Percentiles rank a stretch among this genome's conserved stretches.
These are phyloP conservation scores for Haemorhous mexicanus DNA, from an alignment of 2,113 vertebrate genomes.

Conservation along the genomic window DNA sequence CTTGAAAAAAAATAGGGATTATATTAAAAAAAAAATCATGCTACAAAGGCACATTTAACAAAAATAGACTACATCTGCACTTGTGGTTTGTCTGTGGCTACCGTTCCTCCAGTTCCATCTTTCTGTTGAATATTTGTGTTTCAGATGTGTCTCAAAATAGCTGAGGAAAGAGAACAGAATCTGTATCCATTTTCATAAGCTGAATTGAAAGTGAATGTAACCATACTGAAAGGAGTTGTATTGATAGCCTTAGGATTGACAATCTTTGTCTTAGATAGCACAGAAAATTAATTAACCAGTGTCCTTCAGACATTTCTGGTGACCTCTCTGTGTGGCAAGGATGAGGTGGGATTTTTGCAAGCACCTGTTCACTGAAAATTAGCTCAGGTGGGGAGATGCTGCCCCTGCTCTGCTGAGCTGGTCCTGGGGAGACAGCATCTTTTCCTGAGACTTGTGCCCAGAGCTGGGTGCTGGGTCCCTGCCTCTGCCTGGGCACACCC, in stretches of 20 bases:
- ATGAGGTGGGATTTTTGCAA: neutral
- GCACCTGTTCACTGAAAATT: neutral
- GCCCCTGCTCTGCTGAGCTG: fast-evolving
- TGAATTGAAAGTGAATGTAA: neutral
- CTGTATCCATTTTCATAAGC: neutral
- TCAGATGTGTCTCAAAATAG: neutral
- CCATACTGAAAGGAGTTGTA: neutral
- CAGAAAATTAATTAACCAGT: neutral
- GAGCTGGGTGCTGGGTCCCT: fast-evolving
- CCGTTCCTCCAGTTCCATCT: neutral
- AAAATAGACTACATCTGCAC: slow-evolving; percentile 6
- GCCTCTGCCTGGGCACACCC: neutral
- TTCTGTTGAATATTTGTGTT: slow-evolving; percentile 7
- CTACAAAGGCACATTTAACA: neutral
- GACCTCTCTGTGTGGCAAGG: neutral
- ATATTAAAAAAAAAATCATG: neutral
- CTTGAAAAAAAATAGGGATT: neutral
- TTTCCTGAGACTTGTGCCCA: fast-evolving
- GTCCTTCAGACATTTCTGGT: neutral
- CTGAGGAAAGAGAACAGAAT: neutral
- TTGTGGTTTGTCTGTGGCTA: slow-evolving; percentile 47
- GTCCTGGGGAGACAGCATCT: neutral
- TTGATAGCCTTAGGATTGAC: neutral
- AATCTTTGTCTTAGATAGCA: neutral
- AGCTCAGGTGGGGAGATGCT: neutral